Percentiles rank a stretch among this genome's conserved stretches.
These are phyloP conservation scores for Onychostruthus taczanowskii DNA, from an alignment of 2,113 vertebrate species.

Conservation along the genomic window DNA sequence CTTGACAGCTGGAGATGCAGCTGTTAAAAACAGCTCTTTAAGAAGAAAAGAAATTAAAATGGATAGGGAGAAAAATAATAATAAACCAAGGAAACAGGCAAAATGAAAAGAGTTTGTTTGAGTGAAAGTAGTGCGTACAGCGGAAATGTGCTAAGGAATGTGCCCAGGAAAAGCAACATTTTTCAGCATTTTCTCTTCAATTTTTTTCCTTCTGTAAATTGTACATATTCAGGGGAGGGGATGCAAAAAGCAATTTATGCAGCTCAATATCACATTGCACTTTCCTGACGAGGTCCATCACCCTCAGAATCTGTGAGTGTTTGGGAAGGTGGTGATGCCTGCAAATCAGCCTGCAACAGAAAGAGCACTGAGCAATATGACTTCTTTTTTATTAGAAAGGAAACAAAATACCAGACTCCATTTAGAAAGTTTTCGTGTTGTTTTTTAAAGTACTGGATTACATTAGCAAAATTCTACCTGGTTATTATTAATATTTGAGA, in stretches of 20 bases:
- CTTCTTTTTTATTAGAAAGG: slow-evolving; percentile 6
- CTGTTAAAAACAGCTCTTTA: slow-evolving; percentile 60
- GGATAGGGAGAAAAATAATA: slow-evolving; percentile 44
- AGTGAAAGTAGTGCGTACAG: neutral
- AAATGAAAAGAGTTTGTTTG: neutral
- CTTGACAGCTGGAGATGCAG: slow-evolving; percentile 59
- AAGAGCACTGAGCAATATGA: neutral
- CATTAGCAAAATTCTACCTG: neutral
- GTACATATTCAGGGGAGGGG: neutral
- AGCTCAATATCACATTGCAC: neutral
- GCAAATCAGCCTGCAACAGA: slow-evolving; percentile 44
- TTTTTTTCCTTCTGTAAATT: slow-evolving; percentile 20
- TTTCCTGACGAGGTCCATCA: slow-evolving; percentile 45
- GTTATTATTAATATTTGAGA: neutral
- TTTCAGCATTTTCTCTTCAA: slow-evolving; percentile 6
- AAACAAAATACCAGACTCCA: neutral
- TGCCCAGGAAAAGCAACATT: slow-evolving; percentile 9
- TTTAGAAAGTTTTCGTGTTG: neutral
- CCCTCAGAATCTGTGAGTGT: slow-evolving; percentile 33
- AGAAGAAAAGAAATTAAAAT: slow-evolving; percentile 59
- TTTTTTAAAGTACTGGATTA: neutral
- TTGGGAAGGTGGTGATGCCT: slow-evolving; percentile 42
- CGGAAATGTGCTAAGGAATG: slow-evolving; percentile 10
- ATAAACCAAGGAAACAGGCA: slow-evolving; percentile 6
- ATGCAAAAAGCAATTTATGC: slow-evolving; percentile 44